phyloP scores from a whole-genome alignment of 2,113 vertebrate species.

The Pseudolaguvia tuberculata region DNA sequence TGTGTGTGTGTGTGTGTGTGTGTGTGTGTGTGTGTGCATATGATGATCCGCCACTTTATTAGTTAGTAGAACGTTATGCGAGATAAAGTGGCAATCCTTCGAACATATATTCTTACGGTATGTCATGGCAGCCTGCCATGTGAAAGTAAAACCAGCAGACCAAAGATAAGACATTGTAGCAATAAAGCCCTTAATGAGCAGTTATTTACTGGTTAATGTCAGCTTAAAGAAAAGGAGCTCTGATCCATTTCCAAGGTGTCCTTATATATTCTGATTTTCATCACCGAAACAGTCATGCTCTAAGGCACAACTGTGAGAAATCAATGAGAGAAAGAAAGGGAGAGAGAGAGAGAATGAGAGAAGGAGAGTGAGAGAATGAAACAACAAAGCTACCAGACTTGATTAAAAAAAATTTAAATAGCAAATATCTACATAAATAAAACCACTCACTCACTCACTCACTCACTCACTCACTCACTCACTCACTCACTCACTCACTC shows the following conservation, averaged over 20 bases:
- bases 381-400: not conserved
- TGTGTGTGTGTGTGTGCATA: too few relatives aligned
- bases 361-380: not conserved
- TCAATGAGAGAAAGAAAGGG: not conserved
- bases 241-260: conserved; percentile 7
- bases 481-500: not conserved
- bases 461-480: not conserved
- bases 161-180: not conserved
- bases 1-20: too few relatives aligned
- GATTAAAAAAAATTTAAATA: not conserved
- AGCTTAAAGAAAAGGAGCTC: conserved; percentile 5
- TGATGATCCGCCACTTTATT: not conserved
- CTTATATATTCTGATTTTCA: conserved; percentile 10
- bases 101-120: not conserved
- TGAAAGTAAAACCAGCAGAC: conserved; percentile 5
- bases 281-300: not conserved
- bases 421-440: not conserved
- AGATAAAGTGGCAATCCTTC: conserved; percentile 10
- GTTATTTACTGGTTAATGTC: conserved; percentile 15
- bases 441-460: not conserved
- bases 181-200: not conserved
- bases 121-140: not conserved
- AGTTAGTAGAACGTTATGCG: not conserved
- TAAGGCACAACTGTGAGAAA: conserved; percentile 7
- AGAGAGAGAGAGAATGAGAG: not conserved